Base-by-base conservation (phyloP, 1,140 invertebrate species). In the Diorhabda elongata region DNA sequence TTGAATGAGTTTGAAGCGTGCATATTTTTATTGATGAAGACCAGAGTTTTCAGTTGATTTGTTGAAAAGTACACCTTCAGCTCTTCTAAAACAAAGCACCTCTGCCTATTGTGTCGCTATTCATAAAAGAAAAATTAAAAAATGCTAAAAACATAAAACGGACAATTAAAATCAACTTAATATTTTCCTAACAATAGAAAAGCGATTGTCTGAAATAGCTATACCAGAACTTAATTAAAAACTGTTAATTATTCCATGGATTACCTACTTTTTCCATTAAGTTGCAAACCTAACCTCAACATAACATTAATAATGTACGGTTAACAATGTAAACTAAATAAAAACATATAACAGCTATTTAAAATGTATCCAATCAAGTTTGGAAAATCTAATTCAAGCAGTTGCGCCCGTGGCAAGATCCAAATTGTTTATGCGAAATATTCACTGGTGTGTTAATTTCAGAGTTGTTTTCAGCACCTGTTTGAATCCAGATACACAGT, bases 381-480 rank as follows among this genome's bases (percentile, higher is more conserved):
- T 69, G 67, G 58, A 64, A 71, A 71, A 71, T 71, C 70, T 71
- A 71, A 71, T 60, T 60, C 69, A 71, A 69, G 70, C 70, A 71
- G 68, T 69, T 68, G 65, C 63, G 68, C 70, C 66, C 43, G 59
- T 58, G 67, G 70, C 70, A 69, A 64, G 58, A 71, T 64, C 67
- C 67, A 59, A 67, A 71, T 67, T 68, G 69, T 70, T 70, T 70
- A 67, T 67, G 69, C 64, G 64, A 66, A 67, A 70, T 66, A 70
- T 70, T 67, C 69, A 70, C 56, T 66, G 64, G 68, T 42, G 11
- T 57, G 57, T 69, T 60, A 26, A 26, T 26, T 26, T 26, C 26
- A 26, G 26, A 26, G 26, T 26, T 26, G 26, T 26, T 26, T 26
- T 26, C 26, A 26, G 26, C 26, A 26, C 26, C 26, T 26, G 26